Evolutionary conservation across 2,113 vertebrate genomes (phyloP), one percentile per base, ranked within the genome.

Genomic region (Rhea americana): DNA sequence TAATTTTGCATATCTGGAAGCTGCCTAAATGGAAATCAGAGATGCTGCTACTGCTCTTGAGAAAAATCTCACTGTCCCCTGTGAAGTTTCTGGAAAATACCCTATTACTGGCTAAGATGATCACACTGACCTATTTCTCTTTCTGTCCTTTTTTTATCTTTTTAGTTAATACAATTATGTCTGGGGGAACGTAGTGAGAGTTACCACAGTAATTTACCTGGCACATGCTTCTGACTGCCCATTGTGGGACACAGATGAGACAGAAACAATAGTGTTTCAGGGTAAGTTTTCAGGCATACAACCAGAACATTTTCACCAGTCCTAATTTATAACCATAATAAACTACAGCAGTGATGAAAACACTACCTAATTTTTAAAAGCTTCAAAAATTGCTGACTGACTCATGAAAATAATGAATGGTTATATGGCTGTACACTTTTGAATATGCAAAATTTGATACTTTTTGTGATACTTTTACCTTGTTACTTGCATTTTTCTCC

Each of bases 401-500:
- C 47, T 78, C 75, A 51, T 47, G 61, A 75, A 43, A 58, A 75
- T 47, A 59, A 58, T 75, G 53, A 30, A 78, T 50, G 22, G 50
- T 35, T 32, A 45, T 75, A 59, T 61, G 41, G 56, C 28, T 51
- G 35, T 65, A 37, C 26, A 39, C 35, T 51, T 78, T 51, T 70
- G 22, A 41, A 55, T 73, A 73, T 41, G 37, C 13, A 41, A 50
- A 39, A 22, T 41, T 55, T 53, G 70, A 73, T 90, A 71, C 63
- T 75, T 88, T 66, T 48, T 35, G 32, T 70, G 72, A 30, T 86
- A 48, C 66, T 94, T 96, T 86, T 63, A 75, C 62, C 71, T 87
- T 73, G 67, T 50, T 70, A 68, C 21, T 68, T 85, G 91, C 85
- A 55, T 93, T 92, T 70, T 94, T 67, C 59, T 91, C 76, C 37